These are phyloP conservation scores for Sisor rabdophorus DNA, from an alignment of 2,113 vertebrate genomes.

Conservation along the genomic window DNA sequence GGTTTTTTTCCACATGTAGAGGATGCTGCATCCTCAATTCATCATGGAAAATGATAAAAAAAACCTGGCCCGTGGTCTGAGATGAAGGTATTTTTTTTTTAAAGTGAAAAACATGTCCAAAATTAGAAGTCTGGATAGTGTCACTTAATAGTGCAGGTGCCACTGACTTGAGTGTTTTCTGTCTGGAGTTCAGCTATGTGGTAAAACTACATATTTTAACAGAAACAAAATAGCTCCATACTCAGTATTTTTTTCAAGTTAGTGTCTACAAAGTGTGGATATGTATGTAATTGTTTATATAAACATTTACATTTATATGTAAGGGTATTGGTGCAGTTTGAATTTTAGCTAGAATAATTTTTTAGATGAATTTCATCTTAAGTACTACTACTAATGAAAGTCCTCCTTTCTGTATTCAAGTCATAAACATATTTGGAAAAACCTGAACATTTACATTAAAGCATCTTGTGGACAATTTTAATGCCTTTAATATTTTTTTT, in stretches of 20 bases:
- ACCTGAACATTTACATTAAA: too few relatives aligned
- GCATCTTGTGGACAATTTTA: too few relatives aligned
- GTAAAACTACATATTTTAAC: not conserved
- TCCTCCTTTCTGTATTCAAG: too few relatives aligned
- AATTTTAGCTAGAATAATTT: too few relatives aligned
- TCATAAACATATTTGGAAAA: too few relatives aligned
- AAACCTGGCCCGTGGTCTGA: not conserved
- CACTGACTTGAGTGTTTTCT: not conserved
- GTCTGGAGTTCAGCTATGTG: constrained; percentile 1
- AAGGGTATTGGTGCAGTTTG: too few relatives aligned
- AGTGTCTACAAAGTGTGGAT: too few relatives aligned
- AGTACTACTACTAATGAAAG: too few relatives aligned
- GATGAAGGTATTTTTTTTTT: constrained; percentile 15
- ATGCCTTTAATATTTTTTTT: too few relatives aligned
- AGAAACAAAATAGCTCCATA: not conserved
- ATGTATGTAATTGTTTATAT: too few relatives aligned
- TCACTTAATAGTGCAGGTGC: constrained; percentile 28
- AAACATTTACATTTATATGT: too few relatives aligned
- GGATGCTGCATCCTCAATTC: not conserved
- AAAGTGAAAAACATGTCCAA: constrained; percentile 43
- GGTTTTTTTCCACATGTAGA: constrained; percentile 15
- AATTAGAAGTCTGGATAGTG: constrained; percentile 46
- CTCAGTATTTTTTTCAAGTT: not conserved
- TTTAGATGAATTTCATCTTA: too few relatives aligned
- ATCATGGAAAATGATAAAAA: constrained; percentile 46